Evolutionary conservation across 2,888 invertebrate genomes (phyloP).

Genomic region (Epiblema foenella): DNA sequence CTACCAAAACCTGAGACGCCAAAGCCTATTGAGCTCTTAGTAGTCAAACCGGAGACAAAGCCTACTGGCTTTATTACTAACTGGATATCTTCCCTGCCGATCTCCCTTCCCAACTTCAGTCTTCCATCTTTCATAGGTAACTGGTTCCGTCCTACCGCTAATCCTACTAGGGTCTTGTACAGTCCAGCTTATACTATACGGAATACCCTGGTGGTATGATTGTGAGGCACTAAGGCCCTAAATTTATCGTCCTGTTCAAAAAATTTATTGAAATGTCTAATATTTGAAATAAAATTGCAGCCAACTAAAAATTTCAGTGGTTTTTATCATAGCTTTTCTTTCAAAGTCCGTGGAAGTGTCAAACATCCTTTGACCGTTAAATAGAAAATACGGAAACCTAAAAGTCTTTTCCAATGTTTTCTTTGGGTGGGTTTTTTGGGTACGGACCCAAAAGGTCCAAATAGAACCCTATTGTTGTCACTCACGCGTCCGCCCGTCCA

Average conservation of each 20-base stretch:
- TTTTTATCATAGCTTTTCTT: not conserved
- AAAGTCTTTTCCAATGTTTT: no score
- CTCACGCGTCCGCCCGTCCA: no score
- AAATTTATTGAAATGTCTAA: not conserved
- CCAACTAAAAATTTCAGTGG: not conserved
- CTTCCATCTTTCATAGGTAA: not conserved
- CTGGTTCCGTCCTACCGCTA: slow-evolving; percentile 13
- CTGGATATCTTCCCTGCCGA: not conserved
- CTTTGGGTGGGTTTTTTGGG: no score
- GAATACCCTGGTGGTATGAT: slow-evolving; percentile 19
- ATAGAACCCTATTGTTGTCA: no score
- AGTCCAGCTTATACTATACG: slow-evolving; percentile 11
- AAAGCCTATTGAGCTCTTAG: slow-evolving; percentile 13
- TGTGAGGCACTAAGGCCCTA: slow-evolving; percentile 8
- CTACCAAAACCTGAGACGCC: not conserved
- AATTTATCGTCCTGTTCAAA: not conserved
- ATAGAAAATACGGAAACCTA: no score
- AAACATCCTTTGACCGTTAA: not conserved
- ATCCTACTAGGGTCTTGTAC: not conserved
- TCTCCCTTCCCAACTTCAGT: not conserved
- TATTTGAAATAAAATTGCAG: slow-evolving; percentile 19
- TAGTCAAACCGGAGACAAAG: slow-evolving; percentile 21
- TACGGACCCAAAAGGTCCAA: no score
- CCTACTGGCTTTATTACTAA: not conserved
- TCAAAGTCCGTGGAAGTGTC: not conserved